phyloP scores from a whole-genome alignment of 2,113 vertebrate species.

The Pantherophis guttatus region DNA sequence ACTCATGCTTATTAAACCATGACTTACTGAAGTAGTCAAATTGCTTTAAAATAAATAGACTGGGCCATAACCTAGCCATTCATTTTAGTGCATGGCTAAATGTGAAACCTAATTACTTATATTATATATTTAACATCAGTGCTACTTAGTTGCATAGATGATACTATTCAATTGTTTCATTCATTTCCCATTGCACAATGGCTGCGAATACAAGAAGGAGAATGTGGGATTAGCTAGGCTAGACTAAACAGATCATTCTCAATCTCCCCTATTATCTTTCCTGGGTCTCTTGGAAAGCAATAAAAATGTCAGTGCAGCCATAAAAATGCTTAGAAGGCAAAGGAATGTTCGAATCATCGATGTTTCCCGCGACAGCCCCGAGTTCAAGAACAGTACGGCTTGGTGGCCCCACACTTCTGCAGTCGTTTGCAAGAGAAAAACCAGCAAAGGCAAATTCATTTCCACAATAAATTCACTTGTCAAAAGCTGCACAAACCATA shows the following conservation, averaged over 20 bases:
- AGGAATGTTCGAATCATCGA: not conserved
- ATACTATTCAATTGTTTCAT: not conserved
- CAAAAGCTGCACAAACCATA: too few species aligned
- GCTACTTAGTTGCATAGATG: not conserved
- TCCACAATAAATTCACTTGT: too few species aligned
- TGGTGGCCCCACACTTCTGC: too few species aligned
- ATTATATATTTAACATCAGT: not conserved
- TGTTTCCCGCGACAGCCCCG: too few species aligned
- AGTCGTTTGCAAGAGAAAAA: too few species aligned
- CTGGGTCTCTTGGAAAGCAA: not conserved
- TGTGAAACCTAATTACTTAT: not conserved
- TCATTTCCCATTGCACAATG: not conserved
- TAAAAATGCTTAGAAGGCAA: not conserved
- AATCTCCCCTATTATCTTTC: not conserved
- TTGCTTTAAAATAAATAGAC: not conserved
- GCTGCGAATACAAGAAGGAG: not conserved
- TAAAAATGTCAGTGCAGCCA: not conserved
- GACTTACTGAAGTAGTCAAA: not conserved
- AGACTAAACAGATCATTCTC: not conserved
- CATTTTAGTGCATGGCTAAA: not conserved
- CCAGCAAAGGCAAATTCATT: too few species aligned
- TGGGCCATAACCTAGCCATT: not conserved
- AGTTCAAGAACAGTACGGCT: too few species aligned
- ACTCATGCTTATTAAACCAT: not conserved
- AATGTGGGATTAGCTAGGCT: not conserved